Evolutionary conservation across 1,140 invertebrate genomes (phyloP), one percentile per base, ranked within the genome.

Genomic region (Brachionus sp.): DNA sequence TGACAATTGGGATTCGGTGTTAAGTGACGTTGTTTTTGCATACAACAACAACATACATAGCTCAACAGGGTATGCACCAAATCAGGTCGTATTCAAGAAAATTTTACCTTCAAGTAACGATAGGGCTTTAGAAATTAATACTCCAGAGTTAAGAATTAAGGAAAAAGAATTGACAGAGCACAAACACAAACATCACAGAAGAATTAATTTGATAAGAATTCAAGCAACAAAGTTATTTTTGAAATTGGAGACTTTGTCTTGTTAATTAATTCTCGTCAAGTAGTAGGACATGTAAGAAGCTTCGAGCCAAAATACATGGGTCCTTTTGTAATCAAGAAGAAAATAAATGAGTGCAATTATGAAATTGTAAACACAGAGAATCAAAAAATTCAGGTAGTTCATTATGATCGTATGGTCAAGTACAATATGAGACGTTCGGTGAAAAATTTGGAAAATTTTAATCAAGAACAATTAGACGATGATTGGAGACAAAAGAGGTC

Each of bases 1-100:
- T 57, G 77, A 62, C 35, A 46, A 78, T 33, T 78, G 77, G 77
- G 77, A 78, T 62, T 42, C 23, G 35, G 29, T 16, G 42, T 78
- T 78, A 78, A 33, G 19, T 50, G 39, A 29, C 23, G 53, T 50
- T 16, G 16, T 37, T 13, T 62, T 50, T 53, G 77, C 33, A n/a
- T 62, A 57, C 44, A 78, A 53, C 46, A 78, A 33, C 19, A 25
- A 25, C 12, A 39, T 50, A 78, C 46, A 78, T 35, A 23, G n/a
- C n/a, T 19, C 77, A 23, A 78, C 77, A 29, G 16, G 37, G 29
- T 46, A 29, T 53, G 29, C 39, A 29, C 73, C 73, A 35, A 39
- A 39, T 42, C 23, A 53, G 39, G 5, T 46, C 2, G 12, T 77
- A 53, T 77, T 46, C 73, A 42, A 23, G 39, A n/a, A 29, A 46